Evolutionary conservation across 2,888 invertebrate genomes (phyloP).

Genomic region (Chrysina gloriosa): DNA sequence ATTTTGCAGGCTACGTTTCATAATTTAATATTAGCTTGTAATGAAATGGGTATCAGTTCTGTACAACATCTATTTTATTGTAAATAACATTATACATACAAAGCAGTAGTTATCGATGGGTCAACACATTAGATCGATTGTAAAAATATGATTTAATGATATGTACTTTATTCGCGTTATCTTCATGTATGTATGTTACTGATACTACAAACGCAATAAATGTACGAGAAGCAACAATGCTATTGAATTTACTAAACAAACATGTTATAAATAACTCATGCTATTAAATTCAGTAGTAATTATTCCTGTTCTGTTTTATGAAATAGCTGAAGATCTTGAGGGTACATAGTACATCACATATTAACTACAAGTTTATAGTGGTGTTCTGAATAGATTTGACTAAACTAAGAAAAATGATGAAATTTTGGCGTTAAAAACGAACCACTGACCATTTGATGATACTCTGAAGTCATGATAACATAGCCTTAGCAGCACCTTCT

Average conservation of each 20-base stretch:
- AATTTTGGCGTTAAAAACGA: no score
- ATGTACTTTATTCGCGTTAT: slow-evolving; percentile 18
- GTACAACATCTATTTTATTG: not conserved
- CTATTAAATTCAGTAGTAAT: not conserved
- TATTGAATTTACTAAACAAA: slow-evolving; percentile 13
- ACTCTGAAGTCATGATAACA: no score
- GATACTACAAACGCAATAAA: slow-evolving; percentile 11
- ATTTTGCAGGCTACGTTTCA: not conserved
- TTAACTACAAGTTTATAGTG: no score
- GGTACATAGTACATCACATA: not conserved
- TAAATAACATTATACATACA: slow-evolving; percentile 7
- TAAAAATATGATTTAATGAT: slow-evolving; percentile 27
- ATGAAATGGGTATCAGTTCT: not conserved
- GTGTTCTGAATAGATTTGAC: no score
- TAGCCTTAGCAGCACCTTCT: no score
- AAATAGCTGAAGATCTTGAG: not conserved
- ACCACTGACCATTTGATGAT: no score
- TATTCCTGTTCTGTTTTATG: not conserved
- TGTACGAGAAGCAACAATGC: not conserved
- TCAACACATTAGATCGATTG: slow-evolving; percentile 33
- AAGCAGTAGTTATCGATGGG: slow-evolving; percentile 17
- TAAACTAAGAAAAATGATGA: no score
- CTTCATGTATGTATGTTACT: slow-evolving; percentile 1
- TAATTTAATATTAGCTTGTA: not conserved
- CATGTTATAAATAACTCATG: slow-evolving; percentile 8